Conservation (phyloP, 2,113 vertebrate genomes). For the Pardalotus punctatus region DNA sequence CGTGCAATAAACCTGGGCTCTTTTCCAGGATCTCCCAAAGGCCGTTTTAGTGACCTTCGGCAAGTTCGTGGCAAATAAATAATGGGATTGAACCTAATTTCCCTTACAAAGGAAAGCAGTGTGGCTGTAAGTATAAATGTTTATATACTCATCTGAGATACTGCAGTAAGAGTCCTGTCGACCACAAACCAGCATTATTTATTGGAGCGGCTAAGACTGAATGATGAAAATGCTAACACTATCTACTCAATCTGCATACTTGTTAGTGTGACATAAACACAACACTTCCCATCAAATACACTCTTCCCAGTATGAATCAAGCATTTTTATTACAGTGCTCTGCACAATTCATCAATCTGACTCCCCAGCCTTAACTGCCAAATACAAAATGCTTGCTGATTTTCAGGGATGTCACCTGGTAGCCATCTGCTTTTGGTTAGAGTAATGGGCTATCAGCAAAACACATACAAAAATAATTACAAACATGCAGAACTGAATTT, state of each 20-base stretch:
- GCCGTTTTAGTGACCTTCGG: background rate
- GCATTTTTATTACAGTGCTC: slow-evolving; percentile 2
- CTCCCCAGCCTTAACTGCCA: slow-evolving; percentile 22
- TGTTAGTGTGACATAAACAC: slow-evolving; percentile 49
- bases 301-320: slow-evolving; percentile 32
- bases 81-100: background rate
- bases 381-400: slow-evolving; percentile 31
- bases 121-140: background rate
- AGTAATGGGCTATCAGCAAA: slow-evolving; percentile 26
- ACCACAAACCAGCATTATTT: background rate
- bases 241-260: slow-evolving; percentile 51
- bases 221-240: slow-evolving; percentile 22
- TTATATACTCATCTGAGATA: background rate
- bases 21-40: background rate
- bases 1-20: background rate
- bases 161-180: background rate
- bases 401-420: slow-evolving; percentile 13
- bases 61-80: background rate
- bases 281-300: slow-evolving; percentile 20
- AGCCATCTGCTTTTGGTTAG: slow-evolving; percentile 12
- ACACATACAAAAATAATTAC: background rate
- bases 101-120: background rate
- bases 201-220: background rate
- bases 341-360: slow-evolving; percentile 25
- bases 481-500: background rate